phyloP scores from a whole-genome alignment of 2,888 invertebrate genomes.

The Cosmia trapezina region DNA sequence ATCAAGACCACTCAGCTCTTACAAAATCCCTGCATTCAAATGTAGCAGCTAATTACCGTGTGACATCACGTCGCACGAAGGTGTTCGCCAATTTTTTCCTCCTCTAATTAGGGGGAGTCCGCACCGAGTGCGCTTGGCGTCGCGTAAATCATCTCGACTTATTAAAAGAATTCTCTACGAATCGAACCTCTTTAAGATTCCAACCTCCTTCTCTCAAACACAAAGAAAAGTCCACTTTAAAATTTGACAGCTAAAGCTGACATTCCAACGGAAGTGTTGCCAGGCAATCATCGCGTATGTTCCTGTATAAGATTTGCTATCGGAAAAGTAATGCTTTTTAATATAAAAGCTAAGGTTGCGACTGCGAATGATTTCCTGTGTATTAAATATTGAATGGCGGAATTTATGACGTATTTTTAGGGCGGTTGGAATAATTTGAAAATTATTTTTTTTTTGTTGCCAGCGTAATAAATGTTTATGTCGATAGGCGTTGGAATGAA shows the following conservation, averaged over 20 bases:
- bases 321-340: conserved; percentile 74
- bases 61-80: conserved; percentile 69
- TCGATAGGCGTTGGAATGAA: conserved; percentile 62
- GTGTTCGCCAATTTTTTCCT: conserved; percentile 80
- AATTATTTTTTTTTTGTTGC: conserved; percentile 64
- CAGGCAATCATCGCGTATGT: conserved; percentile 65
- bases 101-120: conserved; percentile 82
- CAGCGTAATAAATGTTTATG: conserved; percentile 66
- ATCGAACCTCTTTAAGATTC: conserved; percentile 86
- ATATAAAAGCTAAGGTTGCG: conserved; percentile 70
- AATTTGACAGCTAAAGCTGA: conserved; percentile 23
- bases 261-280: conserved; percentile 17
- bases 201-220: conserved; percentile 68
- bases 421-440: conserved; percentile 64
- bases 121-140: conserved; percentile 85
- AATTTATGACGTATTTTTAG: conserved; percentile 72
- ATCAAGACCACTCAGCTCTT: not conserved
- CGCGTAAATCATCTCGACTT: conserved; percentile 88
- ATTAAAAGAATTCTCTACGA: conserved; percentile 88
- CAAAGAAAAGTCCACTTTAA: conserved; percentile 52
- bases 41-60: conserved; percentile 60
- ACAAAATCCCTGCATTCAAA: conserved; percentile 39
- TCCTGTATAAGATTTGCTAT: conserved; percentile 69
- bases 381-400: conserved; percentile 76
- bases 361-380: conserved; percentile 75